A percentile compares a stretch with the other conserved stretches of the same genome.
Evolutionary conservation across 2,113 vertebrate species (phyloP).

Genomic region (Ploceus nigricollis): DNA sequence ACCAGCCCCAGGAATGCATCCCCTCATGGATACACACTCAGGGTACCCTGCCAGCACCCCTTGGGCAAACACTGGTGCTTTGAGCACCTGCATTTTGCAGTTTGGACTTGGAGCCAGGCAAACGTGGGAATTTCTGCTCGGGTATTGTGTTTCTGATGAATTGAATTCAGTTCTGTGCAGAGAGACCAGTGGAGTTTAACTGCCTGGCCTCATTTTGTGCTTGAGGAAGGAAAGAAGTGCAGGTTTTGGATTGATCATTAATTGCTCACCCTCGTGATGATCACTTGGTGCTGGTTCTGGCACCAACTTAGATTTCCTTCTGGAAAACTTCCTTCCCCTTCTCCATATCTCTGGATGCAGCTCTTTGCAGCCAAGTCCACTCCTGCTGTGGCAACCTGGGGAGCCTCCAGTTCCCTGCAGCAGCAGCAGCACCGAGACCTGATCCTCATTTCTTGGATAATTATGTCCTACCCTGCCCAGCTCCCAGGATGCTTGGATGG

Average conservation of each 20-base stretch:
- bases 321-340: not conserved
- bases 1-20: not conserved
- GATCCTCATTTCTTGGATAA: not conserved
- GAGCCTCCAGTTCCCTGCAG: not conserved
- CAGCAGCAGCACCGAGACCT: rapidly evolving
- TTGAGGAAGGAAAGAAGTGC: not conserved
- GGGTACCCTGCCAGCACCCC: not conserved
- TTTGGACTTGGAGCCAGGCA: not conserved
- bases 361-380: not conserved
- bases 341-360: not conserved
- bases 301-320: rapidly evolving
- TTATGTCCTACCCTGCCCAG: not conserved
- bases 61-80: not conserved
- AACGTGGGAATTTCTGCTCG: not conserved
- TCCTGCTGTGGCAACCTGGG: not conserved
- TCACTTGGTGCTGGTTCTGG: not conserved
- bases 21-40: rapidly evolving
- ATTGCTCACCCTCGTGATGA: rapidly evolving
- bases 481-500: not conserved
- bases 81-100: not conserved
- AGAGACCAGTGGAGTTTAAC: not conserved
- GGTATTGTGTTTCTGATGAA: not conserved
- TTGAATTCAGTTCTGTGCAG: rapidly evolving
- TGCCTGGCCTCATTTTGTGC: not conserved
- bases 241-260: not conserved